phyloP scores from a whole-genome alignment of 2,113 vertebrate species.

The Sylvilagus bachmani region DNA sequence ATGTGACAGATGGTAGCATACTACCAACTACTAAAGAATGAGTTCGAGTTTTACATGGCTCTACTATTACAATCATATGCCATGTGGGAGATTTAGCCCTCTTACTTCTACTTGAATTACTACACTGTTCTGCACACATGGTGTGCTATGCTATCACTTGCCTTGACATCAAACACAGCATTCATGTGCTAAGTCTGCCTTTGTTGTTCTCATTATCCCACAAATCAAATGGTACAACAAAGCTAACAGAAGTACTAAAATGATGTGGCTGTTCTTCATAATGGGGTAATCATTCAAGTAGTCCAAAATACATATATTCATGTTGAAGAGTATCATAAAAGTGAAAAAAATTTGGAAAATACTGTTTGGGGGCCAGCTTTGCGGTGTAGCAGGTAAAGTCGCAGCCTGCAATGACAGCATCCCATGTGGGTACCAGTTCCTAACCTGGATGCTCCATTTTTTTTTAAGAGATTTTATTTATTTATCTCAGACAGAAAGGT shows the following conservation, averaged over 20 bases:
- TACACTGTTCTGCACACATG: background rate
- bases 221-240: conserved; percentile 50
- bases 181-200: background rate
- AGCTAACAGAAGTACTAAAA: conserved; percentile 9
- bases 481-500: too few relatives aligned
- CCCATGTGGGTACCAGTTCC: too few relatives aligned
- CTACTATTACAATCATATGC: background rate
- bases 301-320: conserved; percentile 13
- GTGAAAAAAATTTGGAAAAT: background rate
- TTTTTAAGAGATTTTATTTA: too few relatives aligned
- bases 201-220: conserved; percentile 48
- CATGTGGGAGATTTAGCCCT: conserved; percentile 13
- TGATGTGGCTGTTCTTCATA: background rate
- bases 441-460: too few relatives aligned
- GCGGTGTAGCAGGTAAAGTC: too few relatives aligned
- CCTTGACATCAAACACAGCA: conserved; percentile 7
- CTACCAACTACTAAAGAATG: conserved; percentile 12
- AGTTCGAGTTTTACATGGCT: conserved; percentile 38
- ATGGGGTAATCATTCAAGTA: background rate
- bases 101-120: conserved; percentile 44
- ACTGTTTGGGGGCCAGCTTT: too few relatives aligned
- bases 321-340: conserved; percentile 24
- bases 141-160: background rate
- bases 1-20: conserved; percentile 43
- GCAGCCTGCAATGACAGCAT: too few relatives aligned